These are phyloP conservation scores for Penaeus indicus DNA, from an alignment of 1,140 invertebrate species.

Conservation along the genomic window DNA sequence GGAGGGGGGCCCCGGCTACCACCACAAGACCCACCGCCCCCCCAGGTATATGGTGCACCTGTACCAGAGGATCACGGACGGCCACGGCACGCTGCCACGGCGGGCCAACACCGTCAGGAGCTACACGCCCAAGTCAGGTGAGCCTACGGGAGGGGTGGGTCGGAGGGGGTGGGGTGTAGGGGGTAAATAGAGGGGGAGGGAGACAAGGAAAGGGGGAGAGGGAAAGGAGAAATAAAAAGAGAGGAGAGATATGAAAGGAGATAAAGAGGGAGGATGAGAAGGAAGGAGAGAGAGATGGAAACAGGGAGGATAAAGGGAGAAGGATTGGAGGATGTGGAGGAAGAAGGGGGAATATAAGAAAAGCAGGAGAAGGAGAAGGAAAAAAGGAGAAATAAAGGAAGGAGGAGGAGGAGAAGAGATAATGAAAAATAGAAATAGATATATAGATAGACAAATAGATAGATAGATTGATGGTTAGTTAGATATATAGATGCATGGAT, in stretches of 20 bases:
- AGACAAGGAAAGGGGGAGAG: too few relatives aligned
- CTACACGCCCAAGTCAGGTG: constrained; percentile 5
- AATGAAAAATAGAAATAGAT: too few relatives aligned
- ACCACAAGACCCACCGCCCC: neutral
- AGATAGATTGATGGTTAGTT: too few relatives aligned
- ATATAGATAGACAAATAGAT: too few relatives aligned
- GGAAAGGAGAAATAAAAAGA: neutral
- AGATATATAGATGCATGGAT: too few relatives aligned
- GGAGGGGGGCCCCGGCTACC: neutral
- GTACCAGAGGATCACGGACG: constrained; percentile 2
- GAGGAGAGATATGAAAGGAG: neutral
- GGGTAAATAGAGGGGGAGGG: neutral
- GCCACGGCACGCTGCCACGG: neutral
- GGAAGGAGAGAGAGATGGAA: neutral
- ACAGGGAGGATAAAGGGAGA: neutral
- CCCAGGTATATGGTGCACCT: constrained; percentile 9
- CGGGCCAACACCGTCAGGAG: constrained; percentile 21
- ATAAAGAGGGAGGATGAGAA: neutral
- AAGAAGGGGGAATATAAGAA: too few relatives aligned
- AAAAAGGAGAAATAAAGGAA: neutral
- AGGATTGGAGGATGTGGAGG: too few relatives aligned
- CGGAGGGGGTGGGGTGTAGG: neutral
- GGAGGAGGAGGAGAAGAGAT: neutral
- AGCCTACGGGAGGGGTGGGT: neutral
- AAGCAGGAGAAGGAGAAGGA: too few relatives aligned